phyloP scores from a whole-genome alignment of 2,888 invertebrate species.

The Ommatoiulus sabulosus region DNA sequence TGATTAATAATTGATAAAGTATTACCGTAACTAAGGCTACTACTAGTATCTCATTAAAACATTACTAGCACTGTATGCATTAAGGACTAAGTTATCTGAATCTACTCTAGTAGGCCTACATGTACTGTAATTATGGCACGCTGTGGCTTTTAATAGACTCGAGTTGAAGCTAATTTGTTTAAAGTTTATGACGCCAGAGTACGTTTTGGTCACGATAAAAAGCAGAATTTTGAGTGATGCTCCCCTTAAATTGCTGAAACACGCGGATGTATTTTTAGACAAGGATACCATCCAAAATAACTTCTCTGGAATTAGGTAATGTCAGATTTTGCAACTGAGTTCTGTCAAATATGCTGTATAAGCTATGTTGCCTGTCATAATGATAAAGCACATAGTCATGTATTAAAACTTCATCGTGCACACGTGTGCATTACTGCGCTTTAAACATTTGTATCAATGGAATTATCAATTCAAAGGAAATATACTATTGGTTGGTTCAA shows the following conservation, averaged over 20 bases:
- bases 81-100: neutral
- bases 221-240: constrained; percentile 47
- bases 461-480: neutral
- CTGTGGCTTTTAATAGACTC: constrained; percentile 22
- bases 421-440: no score
- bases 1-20: no score
- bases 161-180: constrained; percentile 2
- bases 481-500: neutral
- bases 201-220: neutral
- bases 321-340: constrained; percentile 29
- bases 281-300: constrained; percentile 29
- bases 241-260: constrained; percentile 45
- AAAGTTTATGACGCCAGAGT: constrained; percentile 18
- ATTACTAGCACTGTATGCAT: neutral
- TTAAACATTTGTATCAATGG: neutral
- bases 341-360: constrained; percentile 14
- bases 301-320: constrained; percentile 21
- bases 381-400: neutral
- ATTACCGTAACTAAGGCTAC: no score
- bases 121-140: neutral
- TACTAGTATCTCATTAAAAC: neutral
- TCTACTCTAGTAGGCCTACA: neutral
- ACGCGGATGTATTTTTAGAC: constrained; percentile 16
- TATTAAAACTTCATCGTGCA: neutral
- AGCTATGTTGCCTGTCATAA: neutral